Percentiles rank a stretch among this genome's conserved stretches.
phyloP scores from a whole-genome alignment of 2,113 vertebrate genomes.

The Okapia johnstoni region DNA sequence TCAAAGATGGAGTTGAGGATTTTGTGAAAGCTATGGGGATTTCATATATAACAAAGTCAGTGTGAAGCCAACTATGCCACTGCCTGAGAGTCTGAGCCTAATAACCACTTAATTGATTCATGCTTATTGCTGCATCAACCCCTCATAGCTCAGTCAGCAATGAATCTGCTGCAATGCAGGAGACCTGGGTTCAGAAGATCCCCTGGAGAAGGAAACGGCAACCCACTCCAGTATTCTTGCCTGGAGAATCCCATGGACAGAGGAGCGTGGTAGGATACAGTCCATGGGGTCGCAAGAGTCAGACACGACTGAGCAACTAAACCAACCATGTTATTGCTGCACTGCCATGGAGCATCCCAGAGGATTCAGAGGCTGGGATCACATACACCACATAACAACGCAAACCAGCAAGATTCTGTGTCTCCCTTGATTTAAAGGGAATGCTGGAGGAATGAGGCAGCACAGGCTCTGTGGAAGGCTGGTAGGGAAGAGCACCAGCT shows the following conservation, averaged over 20 bases:
- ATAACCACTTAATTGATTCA: conserved; percentile 47
- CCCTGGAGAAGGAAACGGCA: neutral
- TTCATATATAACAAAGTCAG: conserved; percentile 39
- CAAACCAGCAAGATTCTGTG: neutral
- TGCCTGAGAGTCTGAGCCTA: conserved; percentile 40
- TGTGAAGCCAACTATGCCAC: neutral
- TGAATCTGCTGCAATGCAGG: neutral
- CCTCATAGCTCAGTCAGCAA: neutral
- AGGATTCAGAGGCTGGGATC: neutral
- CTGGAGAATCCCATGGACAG: neutral
- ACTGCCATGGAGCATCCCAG: neutral
- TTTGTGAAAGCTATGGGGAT: neutral
- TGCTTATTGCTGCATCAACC: neutral
- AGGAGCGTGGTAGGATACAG: neutral
- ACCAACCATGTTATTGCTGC: neutral
- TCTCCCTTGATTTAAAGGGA: neutral
- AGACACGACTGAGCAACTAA: neutral
- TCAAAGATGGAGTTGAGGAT: neutral
- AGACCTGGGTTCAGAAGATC: neutral
- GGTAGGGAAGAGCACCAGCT: neutral
- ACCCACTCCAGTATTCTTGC: neutral
- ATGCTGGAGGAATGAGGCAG: conserved; percentile 11
- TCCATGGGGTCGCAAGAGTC: neutral
- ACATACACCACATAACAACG: neutral
- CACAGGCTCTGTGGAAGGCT: conserved; percentile 22